Evolutionary conservation across 1,140 invertebrate genomes (phyloP), one percentile per base, ranked within the genome.

Genomic region (Sarcophaga peregrina): DNA sequence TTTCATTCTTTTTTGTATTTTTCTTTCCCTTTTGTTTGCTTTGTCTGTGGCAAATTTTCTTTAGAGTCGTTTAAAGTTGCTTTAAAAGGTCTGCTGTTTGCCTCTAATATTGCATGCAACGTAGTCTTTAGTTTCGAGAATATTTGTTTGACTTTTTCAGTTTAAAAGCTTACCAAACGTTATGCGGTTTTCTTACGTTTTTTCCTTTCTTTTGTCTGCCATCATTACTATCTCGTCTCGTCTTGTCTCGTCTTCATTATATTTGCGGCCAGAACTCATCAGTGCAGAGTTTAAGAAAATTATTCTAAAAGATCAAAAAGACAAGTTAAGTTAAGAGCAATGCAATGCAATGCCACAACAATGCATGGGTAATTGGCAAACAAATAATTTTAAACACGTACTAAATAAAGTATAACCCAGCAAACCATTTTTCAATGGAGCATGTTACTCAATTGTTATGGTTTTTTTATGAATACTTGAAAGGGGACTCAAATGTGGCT

Each of bases 311-410:
- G 74, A 47, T 47, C 74, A 76, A 45, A 10, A 37, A 37, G 25
- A 37, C 25, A 37, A 37, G 25, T 37, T 72, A 72, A 20, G 62
- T 72, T 25, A 72, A 72, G 62, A 72, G 62, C 62, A 72, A 20
- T 72, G 37, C 15, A 76, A 46, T 46, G 74, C 46, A 37, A 37
- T 37, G 25, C 25, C 25, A 37, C 25, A 37, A 37, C 25, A 37
- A 37, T 37, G 25, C 25, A 37, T 37, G 25, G 25, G 25, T 37
- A 76, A 76, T 76, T 76, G 62, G 74, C 74, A 76, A 76, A 76
- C n/a, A 62, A 62, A 76, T 76, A 48, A 76, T 76, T 76, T 76
- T 76, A 76, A 76, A 47, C 74, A 76, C 74, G 74, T 76, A 76
- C 74, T 76, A 76, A 76, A 62, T 15, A 62, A 62, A 47, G 15